These are phyloP conservation scores for Drosophila burlai DNA, from an alignment of 1,140 invertebrate genomes.

Conservation along the genomic window DNA sequence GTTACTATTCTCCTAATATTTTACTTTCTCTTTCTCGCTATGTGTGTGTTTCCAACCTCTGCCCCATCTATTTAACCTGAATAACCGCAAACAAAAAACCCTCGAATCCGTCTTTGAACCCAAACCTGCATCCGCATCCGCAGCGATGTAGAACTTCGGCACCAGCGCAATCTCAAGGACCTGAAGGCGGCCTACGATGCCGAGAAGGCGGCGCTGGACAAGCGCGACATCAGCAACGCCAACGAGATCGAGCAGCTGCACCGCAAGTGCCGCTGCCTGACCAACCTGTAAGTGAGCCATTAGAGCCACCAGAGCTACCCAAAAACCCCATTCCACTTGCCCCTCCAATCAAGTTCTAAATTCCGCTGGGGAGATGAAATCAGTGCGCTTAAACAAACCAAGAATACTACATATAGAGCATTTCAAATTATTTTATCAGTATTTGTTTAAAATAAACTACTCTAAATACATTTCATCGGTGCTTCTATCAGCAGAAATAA, in stretches of 20 bases:
- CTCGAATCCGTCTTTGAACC: conserved; percentile 3
- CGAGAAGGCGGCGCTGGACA: conserved; percentile 80
- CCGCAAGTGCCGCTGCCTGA: conserved; percentile 86
- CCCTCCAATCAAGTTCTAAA: not conserved
- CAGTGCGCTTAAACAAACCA: no score
- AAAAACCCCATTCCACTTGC: not conserved
- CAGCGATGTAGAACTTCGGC: conserved; percentile 81
- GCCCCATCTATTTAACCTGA: conserved; percentile 34
- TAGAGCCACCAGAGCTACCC: not conserved
- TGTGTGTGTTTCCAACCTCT: conserved; percentile 54
- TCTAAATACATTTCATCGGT: no score
- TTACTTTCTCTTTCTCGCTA: conserved; percentile 45
- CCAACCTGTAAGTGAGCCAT: conserved; percentile 86
- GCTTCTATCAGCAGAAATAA: no score
- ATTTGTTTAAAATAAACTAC: not conserved
- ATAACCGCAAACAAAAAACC: conserved; percentile 29
- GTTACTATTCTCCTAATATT: conserved; percentile 32
- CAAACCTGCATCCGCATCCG: conserved; percentile 11
- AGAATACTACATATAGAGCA: not conserved
- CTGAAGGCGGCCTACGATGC: conserved; percentile 81
- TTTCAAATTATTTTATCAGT: not conserved
- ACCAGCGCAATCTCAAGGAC: conserved; percentile 83
- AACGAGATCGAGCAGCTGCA: conserved; percentile 86
- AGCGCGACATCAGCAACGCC: conserved; percentile 84
- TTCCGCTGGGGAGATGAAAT: not conserved